A percentile compares a stretch with the other conserved stretches of the same genome.
Evolutionary conservation across 2,888 invertebrate genomes (phyloP).

Genomic region (Orthonychiurus folsomi): DNA sequence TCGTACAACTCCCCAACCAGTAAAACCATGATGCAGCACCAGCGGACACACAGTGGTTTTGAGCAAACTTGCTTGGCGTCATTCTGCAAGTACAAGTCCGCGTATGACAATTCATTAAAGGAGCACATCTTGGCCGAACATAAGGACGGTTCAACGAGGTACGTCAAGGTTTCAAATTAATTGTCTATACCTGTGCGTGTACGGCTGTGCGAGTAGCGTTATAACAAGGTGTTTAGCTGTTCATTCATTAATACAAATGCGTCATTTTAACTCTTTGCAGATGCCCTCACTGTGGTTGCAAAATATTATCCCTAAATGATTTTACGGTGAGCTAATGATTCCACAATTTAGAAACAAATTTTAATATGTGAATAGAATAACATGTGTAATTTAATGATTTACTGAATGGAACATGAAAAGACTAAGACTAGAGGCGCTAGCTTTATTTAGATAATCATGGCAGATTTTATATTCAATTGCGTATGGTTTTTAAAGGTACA

Average conservation of each 20-base stretch:
- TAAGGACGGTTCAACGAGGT: slow-evolving; percentile 28
- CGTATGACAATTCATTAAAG: slow-evolving; percentile 41
- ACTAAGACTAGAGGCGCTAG: no score
- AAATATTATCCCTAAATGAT: slow-evolving; percentile 30
- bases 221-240: slow-evolving; percentile 2
- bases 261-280: slow-evolving; percentile 19
- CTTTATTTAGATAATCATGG: no score
- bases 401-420: no score
- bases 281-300: slow-evolving; percentile 42
- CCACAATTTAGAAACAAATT: no score
- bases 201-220: background rate
- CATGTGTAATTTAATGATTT: no score
- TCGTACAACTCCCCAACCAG: slow-evolving; percentile 47
- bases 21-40: slow-evolving; percentile 48
- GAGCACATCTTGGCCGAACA: slow-evolving; percentile 40
- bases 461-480: no score
- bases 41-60: slow-evolving; percentile 47
- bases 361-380: no score
- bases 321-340: no score
- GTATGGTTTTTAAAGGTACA: no score
- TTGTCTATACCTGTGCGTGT: no score
- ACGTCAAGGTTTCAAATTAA: no score
- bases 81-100: slow-evolving; percentile 41
- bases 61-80: slow-evolving; percentile 42
- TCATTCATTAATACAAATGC: background rate